These are phyloP conservation scores for Enoplosus armatus DNA, from an alignment of 2,797 vertebrate species.

Conservation along the genomic window DNA sequence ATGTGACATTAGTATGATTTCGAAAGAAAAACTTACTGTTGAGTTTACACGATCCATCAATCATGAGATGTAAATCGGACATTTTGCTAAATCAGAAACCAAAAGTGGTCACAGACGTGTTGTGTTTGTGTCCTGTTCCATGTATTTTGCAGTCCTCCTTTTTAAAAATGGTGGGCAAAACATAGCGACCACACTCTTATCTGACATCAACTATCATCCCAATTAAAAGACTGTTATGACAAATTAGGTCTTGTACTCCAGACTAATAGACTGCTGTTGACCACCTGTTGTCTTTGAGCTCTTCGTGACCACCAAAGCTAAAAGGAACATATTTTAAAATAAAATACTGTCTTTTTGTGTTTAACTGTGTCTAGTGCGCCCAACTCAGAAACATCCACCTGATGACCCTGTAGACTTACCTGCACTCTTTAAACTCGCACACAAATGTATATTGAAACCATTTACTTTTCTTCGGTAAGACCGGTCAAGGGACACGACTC, in stretches of 20 bases:
- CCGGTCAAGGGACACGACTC: too few species aligned
- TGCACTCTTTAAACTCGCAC: background rate
- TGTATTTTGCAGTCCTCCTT: background rate
- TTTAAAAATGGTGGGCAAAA: background rate
- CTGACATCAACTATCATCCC: background rate
- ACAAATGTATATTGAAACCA: background rate
- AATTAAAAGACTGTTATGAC: background rate
- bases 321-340: background rate
- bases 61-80: too few species aligned
- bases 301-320: background rate
- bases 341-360: too few species aligned
- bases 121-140: background rate
- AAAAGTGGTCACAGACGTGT: background rate
- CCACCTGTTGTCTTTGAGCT: background rate
- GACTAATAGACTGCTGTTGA: background rate
- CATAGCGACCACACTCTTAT: background rate
- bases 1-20: background rate
- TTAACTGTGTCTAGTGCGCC: too few species aligned
- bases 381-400: background rate
- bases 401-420: background rate
- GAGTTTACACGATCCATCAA: too few species aligned
- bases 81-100: background rate
- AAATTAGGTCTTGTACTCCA: background rate
- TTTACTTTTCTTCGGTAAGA: background rate
- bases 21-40: background rate